Evolutionary conservation across 2,888 invertebrate genomes (phyloP).

Genomic region (Endotricha flammealis): DNA sequence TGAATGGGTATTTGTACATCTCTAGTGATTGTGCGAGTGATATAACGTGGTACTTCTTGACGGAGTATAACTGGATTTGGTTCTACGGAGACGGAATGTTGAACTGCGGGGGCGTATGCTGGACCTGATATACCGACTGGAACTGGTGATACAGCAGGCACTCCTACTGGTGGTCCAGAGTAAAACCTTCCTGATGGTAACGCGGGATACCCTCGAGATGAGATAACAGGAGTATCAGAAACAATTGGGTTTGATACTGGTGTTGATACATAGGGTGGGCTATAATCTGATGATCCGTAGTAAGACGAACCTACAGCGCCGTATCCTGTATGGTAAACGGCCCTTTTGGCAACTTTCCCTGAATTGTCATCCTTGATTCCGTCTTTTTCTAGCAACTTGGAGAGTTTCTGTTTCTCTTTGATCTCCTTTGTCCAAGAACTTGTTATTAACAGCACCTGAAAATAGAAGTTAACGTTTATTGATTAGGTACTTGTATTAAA

Average conservation of each 20-base stretch:
- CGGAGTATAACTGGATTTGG: slow-evolving; percentile 67
- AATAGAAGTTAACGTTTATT: slow-evolving; percentile 20
- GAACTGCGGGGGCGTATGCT: slow-evolving; percentile 36
- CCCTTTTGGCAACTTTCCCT: slow-evolving; percentile 58
- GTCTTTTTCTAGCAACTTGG: slow-evolving; percentile 49
- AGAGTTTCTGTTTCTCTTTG: slow-evolving; percentile 45
- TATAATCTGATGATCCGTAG: slow-evolving; percentile 7
- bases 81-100: slow-evolving; percentile 56
- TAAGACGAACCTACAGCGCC: slow-evolving; percentile 16
- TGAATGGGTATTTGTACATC: slow-evolving; percentile 65
- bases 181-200: slow-evolving; percentile 13
- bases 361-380: slow-evolving; percentile 54
- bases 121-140: slow-evolving; percentile 32
- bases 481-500: no score
- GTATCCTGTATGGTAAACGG: slow-evolving; percentile 36
- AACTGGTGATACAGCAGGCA: slow-evolving; percentile 27
- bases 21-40: slow-evolving; percentile 65
- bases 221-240: slow-evolving; percentile 9
- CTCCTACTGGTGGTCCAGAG: slow-evolving; percentile 19
- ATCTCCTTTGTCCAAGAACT: slow-evolving; percentile 55
- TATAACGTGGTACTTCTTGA: slow-evolving; percentile 64
- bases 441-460: slow-evolving; percentile 56
- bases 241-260: slow-evolving; percentile 26
- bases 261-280: slow-evolving; percentile 4
- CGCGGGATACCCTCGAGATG: slow-evolving; percentile 4